Base-by-base conservation (phyloP, 2,113 vertebrate species). In the Anser cygnoides region DNA sequence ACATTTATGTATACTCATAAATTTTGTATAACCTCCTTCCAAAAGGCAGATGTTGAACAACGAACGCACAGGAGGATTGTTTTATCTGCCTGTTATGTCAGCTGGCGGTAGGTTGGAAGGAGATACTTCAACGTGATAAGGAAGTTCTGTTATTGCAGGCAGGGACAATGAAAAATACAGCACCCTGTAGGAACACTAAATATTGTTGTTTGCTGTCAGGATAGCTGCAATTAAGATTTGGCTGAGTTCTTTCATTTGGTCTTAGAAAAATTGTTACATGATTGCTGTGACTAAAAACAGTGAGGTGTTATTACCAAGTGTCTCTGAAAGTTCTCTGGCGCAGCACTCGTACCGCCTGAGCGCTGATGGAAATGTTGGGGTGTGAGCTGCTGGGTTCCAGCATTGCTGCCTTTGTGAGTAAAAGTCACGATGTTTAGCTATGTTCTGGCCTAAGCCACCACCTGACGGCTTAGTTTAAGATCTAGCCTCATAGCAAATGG, bases 201-300 rank as follows among this genome's bases (percentile, higher is more conserved):
- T 67, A 73, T 43, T 63, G 22, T 73, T 44, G 18, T 55, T 77
- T 85, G 76, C 43, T 25, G 7, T 92, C 49, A 8, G 6, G 44
- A 35, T 93, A 86, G 67, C 59, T 43, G 46, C 11, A 65, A n/a
- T 73, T 41, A 55, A 84, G 76, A 14, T 90, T 90, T 91, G 63
- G 37, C 68, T 0, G 11, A 62, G 33, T 76, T 95, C 21, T 84
- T 91, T 11, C 0, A 5, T 52, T 73, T 63, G 20, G n/a, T 90
- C 10, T 57, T 74, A n/a, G 1, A 10, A 6, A 33, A 90, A n/a
- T 10, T 5, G 39, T 25, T 65, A 13, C 13, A 13, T 31, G 37
- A 63, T 41, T 39, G 22, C 52, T 12, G 3, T 54, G 46, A 65
- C 13, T 52, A 33, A 31, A 39, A 33, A 39, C 37, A 52, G 29